Percentiles rank a stretch among this genome's conserved stretches.
phyloP scores from a whole-genome alignment of 2,797 vertebrate genomes.

The Chrosomus eos region DNA sequence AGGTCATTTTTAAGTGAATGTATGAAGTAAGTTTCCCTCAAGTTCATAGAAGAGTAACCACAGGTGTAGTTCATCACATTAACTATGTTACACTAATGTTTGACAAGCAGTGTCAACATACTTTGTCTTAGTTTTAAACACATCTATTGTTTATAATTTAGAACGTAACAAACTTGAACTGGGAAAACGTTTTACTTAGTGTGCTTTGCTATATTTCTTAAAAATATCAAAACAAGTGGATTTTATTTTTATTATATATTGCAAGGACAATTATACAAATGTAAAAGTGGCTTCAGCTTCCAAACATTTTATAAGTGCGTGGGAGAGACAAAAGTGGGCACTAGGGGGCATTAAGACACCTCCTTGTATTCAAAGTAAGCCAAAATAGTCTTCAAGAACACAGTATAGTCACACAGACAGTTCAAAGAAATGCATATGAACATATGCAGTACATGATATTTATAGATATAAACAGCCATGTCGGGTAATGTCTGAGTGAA shows the following conservation, averaged over 20 bases:
- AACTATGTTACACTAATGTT: not conserved
- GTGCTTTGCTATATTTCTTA: not conserved
- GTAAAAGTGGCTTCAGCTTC: not conserved
- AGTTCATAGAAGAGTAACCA: constrained; percentile 1
- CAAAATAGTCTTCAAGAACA: not conserved
- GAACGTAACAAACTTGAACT: not conserved
- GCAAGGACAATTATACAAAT: not conserved
- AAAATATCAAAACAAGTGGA: no score
- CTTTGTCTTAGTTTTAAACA: not conserved
- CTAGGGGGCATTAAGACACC: not conserved
- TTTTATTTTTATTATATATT: not conserved
- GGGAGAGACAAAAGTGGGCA: not conserved
- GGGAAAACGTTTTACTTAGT: not conserved
- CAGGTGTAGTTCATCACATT: not conserved
- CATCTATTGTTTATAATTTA: not conserved
- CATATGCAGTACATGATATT: not conserved
- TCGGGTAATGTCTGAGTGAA: not conserved
- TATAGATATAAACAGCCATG: not conserved
- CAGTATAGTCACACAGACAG: not conserved
- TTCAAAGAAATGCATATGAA: not conserved
- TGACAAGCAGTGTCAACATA: not conserved
- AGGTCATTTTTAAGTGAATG: not conserved
- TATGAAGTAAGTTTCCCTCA: not conserved
- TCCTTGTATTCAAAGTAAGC: not conserved
- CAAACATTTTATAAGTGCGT: not conserved